These are phyloP conservation scores for Aphelinus atriplicis DNA, from an alignment of 1,140 invertebrate genomes.

Conservation along the genomic window DNA sequence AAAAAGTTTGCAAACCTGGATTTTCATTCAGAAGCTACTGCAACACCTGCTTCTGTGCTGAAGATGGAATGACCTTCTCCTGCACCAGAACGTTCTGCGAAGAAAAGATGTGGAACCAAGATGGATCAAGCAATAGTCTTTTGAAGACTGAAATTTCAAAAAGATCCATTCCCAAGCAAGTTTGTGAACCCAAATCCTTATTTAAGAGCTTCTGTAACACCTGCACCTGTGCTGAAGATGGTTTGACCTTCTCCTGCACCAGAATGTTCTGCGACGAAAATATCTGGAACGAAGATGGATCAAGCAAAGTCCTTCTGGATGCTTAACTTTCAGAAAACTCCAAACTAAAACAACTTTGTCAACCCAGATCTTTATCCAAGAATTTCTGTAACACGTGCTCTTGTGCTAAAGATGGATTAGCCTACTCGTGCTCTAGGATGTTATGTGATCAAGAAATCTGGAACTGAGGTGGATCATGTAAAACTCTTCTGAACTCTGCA, in stretches of 20 bases:
- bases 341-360: too few relatives aligned
- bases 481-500: too few relatives aligned
- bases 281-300: constrained; percentile 3
- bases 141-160: neutral
- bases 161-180: neutral
- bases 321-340: too few relatives aligned
- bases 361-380: too few relatives aligned
- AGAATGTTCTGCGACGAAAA: neutral
- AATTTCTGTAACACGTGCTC: too few relatives aligned
- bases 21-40: too few relatives aligned
- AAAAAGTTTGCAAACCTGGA: constrained; percentile 10
- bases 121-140: neutral
- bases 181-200: neutral
- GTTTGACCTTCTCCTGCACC: neutral
- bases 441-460: too few relatives aligned
- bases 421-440: too few relatives aligned
- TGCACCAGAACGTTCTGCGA: neutral
- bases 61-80: neutral
- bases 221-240: neutral
- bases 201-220: neutral
- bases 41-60: neutral
- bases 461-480: too few relatives aligned
- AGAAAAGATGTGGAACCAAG: neutral
- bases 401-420: too few relatives aligned
- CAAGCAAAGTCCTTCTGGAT: neutral